A percentile compares a stretch with the other conserved stretches of the same genome.
These are phyloP conservation scores for Xestia xanthographa DNA, from an alignment of 2,888 invertebrate species.

Conservation along the genomic window DNA sequence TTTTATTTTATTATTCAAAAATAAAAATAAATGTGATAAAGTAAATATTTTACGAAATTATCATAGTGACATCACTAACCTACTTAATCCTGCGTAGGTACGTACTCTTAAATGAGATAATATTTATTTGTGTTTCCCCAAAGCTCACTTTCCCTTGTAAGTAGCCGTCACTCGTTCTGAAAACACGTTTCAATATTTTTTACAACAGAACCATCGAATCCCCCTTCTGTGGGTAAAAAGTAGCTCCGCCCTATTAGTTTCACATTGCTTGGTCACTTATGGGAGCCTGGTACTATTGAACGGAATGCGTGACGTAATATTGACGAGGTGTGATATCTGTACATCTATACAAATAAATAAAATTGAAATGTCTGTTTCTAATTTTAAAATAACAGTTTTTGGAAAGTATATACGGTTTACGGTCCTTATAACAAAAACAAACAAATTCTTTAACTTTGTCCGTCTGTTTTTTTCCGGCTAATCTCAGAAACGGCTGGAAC, in stretches of 20 bases:
- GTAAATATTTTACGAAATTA: background rate
- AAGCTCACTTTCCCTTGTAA: slow-evolving; percentile 8
- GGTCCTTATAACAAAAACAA: background rate
- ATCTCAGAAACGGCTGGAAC: background rate
- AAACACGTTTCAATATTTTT: slow-evolving; percentile 25
- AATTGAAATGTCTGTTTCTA: background rate
- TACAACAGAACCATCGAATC: slow-evolving; percentile 15
- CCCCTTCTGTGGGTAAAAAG: slow-evolving; percentile 38
- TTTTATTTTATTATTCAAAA: too few species aligned
- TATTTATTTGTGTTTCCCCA: slow-evolving; percentile 18
- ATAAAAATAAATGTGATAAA: background rate
- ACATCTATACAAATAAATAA: background rate
- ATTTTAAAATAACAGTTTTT: background rate
- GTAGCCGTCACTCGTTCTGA: slow-evolving; percentile 14
- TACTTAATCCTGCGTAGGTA: slow-evolving; percentile 5
- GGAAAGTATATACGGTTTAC: background rate
- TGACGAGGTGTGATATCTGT: background rate
- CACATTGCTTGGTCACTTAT: slow-evolving; percentile 68
- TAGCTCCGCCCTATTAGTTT: slow-evolving; percentile 66
- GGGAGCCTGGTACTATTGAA: slow-evolving; percentile 75
- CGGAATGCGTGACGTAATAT: slow-evolving; percentile 74
- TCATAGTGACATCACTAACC: background rate
- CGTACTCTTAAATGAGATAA: background rate
- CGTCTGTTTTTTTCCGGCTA: background rate
- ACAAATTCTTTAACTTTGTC: background rate